Evolutionary conservation across 2,113 vertebrate genomes (phyloP).

Genomic region (Bambusicola thoracicus): DNA sequence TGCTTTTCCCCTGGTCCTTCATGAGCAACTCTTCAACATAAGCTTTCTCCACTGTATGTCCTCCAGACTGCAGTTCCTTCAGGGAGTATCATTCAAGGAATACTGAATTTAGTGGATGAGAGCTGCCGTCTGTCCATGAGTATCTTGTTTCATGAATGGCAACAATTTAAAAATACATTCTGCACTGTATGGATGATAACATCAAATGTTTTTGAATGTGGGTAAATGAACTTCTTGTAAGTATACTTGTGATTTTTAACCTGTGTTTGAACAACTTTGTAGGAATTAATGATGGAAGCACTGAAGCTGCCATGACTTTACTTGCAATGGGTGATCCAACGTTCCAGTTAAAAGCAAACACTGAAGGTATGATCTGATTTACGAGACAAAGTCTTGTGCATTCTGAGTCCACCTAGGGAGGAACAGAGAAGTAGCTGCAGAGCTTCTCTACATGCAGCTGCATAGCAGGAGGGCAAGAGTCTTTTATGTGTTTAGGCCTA

Average conservation of each 20-base stretch:
- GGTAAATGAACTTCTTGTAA: not conserved
- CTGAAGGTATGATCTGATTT: constrained; percentile 69
- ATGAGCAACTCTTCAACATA: not conserved
- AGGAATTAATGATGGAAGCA: constrained; percentile 84
- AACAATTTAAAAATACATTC: fast-evolving
- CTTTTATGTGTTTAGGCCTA: not conserved
- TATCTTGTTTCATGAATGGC: not conserved
- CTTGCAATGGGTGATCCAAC: constrained; percentile 86
- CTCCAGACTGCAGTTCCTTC: not conserved
- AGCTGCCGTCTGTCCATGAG: not conserved
- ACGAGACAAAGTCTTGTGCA: not conserved
- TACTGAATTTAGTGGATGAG: not conserved
- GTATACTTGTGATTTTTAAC: not conserved
- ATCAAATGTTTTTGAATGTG: not conserved
- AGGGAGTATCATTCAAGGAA: not conserved
- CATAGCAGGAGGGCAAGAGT: not conserved
- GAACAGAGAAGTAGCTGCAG: not conserved
- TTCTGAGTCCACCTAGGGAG: not conserved
- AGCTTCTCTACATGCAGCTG: not conserved
- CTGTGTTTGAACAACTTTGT: not conserved
- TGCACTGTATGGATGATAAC: not conserved
- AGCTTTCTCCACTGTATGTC: not conserved
- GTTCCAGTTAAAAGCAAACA: constrained; percentile 70
- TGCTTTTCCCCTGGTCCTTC: not conserved
- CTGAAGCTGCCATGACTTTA: constrained; percentile 91